phyloP scores from a whole-genome alignment of 2,888 invertebrate genomes.

The Drosophila ustulata region DNA sequence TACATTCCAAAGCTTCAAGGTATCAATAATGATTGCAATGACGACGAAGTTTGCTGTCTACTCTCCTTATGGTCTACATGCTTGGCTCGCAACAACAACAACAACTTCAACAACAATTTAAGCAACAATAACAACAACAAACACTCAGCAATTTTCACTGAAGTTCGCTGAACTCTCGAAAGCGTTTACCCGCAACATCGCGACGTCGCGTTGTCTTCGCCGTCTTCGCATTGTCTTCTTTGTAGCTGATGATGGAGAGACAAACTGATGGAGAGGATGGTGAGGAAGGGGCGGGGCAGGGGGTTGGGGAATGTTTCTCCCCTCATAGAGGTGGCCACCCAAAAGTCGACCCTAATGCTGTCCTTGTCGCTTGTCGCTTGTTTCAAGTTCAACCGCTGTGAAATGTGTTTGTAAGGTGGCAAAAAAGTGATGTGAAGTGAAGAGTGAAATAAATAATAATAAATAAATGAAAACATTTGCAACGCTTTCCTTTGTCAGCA shows the following conservation, averaged over 20 bases:
- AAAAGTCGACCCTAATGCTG: slow-evolving; percentile 6
- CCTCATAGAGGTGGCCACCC: neutral
- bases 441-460: slow-evolving; percentile 9
- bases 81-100: slow-evolving; percentile 21
- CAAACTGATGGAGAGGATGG: neutral
- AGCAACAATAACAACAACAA: slow-evolving; percentile 46
- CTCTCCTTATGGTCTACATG: slow-evolving; percentile 25
- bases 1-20: slow-evolving; percentile 29
- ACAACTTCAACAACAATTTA: slow-evolving; percentile 30
- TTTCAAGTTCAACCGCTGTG: slow-evolving; percentile 60
- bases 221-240: slow-evolving; percentile 44
- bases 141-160: slow-evolving; percentile 69
- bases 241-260: slow-evolving; percentile 1
- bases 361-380: slow-evolving; percentile 10
- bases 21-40: slow-evolving; percentile 16
- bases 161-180: slow-evolving; percentile 67
- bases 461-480: slow-evolving; percentile 33
- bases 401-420: slow-evolving; percentile 15
- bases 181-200: slow-evolving; percentile 40
- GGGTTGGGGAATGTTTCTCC: neutral
- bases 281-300: neutral
- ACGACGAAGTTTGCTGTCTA: slow-evolving; percentile 12
- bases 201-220: slow-evolving; percentile 24
- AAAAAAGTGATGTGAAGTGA: neutral
- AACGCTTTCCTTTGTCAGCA: slow-evolving; percentile 45